A percentile compares a stretch with the other conserved stretches of the same genome.
These are phyloP conservation scores for Eupithecia centaureata DNA, from an alignment of 2,888 invertebrate genomes.

Conservation along the genomic window DNA sequence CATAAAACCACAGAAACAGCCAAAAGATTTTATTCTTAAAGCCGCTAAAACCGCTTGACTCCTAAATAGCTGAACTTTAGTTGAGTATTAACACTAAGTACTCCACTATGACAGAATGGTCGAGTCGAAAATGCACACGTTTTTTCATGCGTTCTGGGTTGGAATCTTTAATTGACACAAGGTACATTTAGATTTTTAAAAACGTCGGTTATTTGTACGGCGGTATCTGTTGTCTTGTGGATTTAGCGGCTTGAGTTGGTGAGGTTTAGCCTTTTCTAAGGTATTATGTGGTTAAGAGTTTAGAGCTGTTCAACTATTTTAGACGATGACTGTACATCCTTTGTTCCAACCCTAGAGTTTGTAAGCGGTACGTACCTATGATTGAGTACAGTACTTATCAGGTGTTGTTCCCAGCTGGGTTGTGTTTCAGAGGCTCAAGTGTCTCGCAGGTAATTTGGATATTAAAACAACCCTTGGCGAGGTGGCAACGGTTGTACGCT, in stretches of 20 bases:
- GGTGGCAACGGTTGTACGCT: conserved; percentile 32
- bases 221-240: not conserved
- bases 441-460: conserved; percentile 42
- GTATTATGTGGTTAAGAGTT: not conserved
- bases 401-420: conserved; percentile 29
- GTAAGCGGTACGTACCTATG: conserved; percentile 10
- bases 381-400: conserved; percentile 22
- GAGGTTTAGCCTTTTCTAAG: not conserved
- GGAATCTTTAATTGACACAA: not conserved
- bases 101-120: not conserved
- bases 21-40: not conserved
- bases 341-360: conserved; percentile 5
- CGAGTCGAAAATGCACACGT: not conserved
- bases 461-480: conserved; percentile 42
- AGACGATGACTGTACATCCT: not conserved
- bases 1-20: not conserved
- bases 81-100: not conserved
- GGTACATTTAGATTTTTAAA: not conserved
- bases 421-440: conserved; percentile 20
- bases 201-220: not conserved
- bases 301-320: not conserved
- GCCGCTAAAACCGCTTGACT: not conserved
- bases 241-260: not conserved
- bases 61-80: not conserved
- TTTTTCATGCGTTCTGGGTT: not conserved